Base-by-base conservation (phyloP, 2,888 invertebrate genomes). In the Pinctada fucata region DNA sequence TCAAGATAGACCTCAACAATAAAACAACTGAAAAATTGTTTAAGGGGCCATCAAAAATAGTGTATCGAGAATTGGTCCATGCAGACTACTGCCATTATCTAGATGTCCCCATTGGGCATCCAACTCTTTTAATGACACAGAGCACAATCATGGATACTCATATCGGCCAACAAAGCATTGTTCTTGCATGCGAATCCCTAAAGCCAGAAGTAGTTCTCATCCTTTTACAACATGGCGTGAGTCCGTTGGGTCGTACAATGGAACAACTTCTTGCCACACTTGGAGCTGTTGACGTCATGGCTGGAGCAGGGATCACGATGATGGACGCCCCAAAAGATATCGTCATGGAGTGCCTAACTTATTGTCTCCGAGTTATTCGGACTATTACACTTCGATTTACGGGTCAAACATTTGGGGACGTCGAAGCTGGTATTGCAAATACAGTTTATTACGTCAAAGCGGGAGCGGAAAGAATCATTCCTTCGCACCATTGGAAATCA, bases 21-120 rank as follows among this genome's bases (percentile, higher is more conserved):
- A 73, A 74, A 8, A 65, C 79, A 10, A 76, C 77, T 3, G 75
- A 78, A 16, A 79, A 79, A 73, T 58, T 75, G 45, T 76, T 84
- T 45, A 77, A 76, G 16, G 84, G 84, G 2, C 77, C 80, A 13
- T 49, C 80, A 2, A 69, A 69, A 50, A 52, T 75, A 0, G 77
- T 69, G 2, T 78, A 80, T 48, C 71, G 71, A n/a, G 75, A 80
- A n/a, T 71, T 80, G 1, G 10, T 64, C 3, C 8, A 64, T 5
- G 73, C 79, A 8, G 68, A 76, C 47, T 63, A 13, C 2, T 69
- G 64, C 8, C 75, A 74, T 58, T 84, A 80, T 69, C 63, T 84
- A 8, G 84, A 84, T 48, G 31, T 84, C 3, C 84, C 84, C 1
- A 76, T 83, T 5, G 84, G 84, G 8, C 82, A 84, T 31, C 84